Evolutionary conservation across 2,113 vertebrate genomes (phyloP), one percentile per base, ranked within the genome.

Genomic region (Pithys albifrons): DNA sequence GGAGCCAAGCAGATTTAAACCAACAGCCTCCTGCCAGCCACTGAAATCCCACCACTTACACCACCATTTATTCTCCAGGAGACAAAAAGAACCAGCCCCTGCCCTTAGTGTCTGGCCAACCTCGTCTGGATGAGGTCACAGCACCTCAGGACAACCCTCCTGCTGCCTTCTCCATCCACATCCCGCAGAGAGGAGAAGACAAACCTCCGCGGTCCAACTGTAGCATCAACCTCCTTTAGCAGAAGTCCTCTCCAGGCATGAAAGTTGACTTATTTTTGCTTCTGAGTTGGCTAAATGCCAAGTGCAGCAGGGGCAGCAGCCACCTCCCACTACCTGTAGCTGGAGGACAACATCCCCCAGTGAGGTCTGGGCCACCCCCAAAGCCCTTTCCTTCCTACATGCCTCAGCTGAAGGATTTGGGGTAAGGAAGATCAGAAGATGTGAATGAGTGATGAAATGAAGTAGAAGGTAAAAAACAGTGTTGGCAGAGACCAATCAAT

Each of bases 1-100:
- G 82, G 66, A 97, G 94, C 95, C 96, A 96, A 91, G 66, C 22
- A 7, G 85, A 88, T 97, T 85, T 65, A 93, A 95, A 97, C 75
- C 84, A 84, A 70, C 61, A 87, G 70, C 72, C 89, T 94, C 76
- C 86, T 72, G 85, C 81, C 82, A 93, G 61, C n/a, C 41, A 3
- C 74, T 9, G 29, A 59, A 85, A 43, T 67, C 85, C 66, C 81
- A 82, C 61, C 85, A 19, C 45, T 78, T 58, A 67, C 31, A 64
- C 20, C 79, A 76, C 57, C 23, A 12, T 27, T 52, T 61, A 64
- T 41, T 39, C 62, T 67, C 72, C 79, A 59, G 70, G 79, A 84
- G 76, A 51, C 15, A 4, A 66, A 78, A 51, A 24, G 43, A 58
- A 80, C 12, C 79, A 55, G 37, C 23, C 45, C 29, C 37, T 76